Evolutionary conservation across 2,888 invertebrate species (phyloP).

Genomic region (Polydrusus pterygomalis): DNA sequence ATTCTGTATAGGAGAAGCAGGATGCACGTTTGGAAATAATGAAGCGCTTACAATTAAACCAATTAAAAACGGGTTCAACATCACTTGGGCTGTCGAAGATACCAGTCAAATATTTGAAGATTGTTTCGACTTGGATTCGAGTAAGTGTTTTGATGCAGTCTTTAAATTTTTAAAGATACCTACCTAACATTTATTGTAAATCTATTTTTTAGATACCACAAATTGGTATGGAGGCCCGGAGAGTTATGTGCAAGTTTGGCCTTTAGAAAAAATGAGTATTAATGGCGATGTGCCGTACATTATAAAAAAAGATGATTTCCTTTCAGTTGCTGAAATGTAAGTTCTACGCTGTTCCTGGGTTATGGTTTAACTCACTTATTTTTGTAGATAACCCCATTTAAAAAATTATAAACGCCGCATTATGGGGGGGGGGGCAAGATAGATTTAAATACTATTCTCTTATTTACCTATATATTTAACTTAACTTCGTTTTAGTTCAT

Average conservation of each 20-base stretch:
- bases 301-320: slow-evolving; percentile 75
- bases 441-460: no score
- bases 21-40: slow-evolving; percentile 25
- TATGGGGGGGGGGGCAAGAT: no score
- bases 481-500: no score
- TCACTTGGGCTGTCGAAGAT: slow-evolving; percentile 56
- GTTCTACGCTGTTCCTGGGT: neutral
- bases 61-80: slow-evolving; percentile 41
- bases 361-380: no score
- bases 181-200: no score
- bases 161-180: neutral
- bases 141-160: slow-evolving; percentile 71
- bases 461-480: no score
- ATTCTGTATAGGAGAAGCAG: slow-evolving; percentile 25
- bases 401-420: no score
- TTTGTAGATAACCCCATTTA: no score
- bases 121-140: slow-evolving; percentile 71
- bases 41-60: slow-evolving; percentile 37
- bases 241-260: slow-evolving; percentile 78
- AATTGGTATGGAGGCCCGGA: slow-evolving; percentile 81
- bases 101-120: slow-evolving; percentile 64
- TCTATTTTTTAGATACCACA: slow-evolving; percentile 10
- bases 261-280: slow-evolving; percentile 76
- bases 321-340: slow-evolving; percentile 76
- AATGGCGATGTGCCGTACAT: slow-evolving; percentile 74